Percentiles rank a stretch among this genome's conserved stretches.
These are phyloP conservation scores for Lepus americanus DNA, from an alignment of 2,113 vertebrate species.

Conservation along the genomic window DNA sequence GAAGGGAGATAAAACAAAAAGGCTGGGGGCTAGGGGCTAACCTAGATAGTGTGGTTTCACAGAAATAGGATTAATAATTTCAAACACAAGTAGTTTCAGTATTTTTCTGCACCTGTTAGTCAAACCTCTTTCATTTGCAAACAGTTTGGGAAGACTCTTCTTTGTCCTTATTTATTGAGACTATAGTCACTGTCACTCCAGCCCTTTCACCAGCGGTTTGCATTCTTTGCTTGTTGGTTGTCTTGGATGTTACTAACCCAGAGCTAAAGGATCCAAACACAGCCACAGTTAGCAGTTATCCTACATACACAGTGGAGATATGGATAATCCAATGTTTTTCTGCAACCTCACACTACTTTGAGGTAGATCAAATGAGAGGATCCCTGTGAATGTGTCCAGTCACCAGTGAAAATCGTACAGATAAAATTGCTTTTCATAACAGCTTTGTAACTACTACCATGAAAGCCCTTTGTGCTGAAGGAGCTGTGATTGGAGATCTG, in stretches of 20 bases:
- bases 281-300: not conserved
- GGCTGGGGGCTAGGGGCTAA: not conserved
- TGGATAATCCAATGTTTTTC: not conserved
- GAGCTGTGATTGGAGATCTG: not conserved
- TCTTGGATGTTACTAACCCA: not conserved
- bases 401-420: not conserved
- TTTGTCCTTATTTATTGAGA: not conserved
- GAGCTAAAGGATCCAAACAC: not conserved
- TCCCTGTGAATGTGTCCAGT: not conserved
- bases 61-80: not conserved
- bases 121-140: not conserved
- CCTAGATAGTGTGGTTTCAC: not conserved
- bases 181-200: not conserved
- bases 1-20: not conserved
- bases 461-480: not conserved
- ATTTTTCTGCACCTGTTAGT: not conserved
- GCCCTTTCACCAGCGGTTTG: not conserved
- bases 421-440: not conserved
- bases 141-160: not conserved
- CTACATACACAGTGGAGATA: fast-evolving
- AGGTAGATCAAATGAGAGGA: not conserved
- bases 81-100: not conserved
- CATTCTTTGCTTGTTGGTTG: not conserved
- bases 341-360: not conserved
- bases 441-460: not conserved